A percentile compares a stretch with the other conserved stretches of the same genome.
These are phyloP conservation scores for Petrosia ficiformis DNA, from an alignment of 37 sponge, comb jelly and placozoan species.

Conservation along the genomic window DNA sequence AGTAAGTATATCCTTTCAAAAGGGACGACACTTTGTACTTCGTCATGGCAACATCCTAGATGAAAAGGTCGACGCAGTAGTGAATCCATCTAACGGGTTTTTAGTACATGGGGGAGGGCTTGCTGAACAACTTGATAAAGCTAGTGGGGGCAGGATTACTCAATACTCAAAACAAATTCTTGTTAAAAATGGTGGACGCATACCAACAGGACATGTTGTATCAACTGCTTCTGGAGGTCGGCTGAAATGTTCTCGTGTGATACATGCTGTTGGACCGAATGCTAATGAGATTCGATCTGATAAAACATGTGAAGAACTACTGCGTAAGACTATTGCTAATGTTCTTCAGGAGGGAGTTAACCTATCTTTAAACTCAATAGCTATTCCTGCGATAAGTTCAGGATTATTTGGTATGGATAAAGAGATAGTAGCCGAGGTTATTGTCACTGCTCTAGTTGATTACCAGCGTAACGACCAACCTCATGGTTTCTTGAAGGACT, in stretches of 20 bases:
- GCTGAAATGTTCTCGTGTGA: conserved; percentile 1
- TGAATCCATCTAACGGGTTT: neutral
- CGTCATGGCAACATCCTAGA: neutral
- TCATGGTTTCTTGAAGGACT: neutral
- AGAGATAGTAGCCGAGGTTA: neutral
- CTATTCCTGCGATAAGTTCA: neutral
- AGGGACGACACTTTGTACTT: neutral
- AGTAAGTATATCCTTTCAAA: neutral
- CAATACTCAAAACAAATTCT: neutral
- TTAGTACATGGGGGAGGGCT: neutral
- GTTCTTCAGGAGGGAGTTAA: neutral
- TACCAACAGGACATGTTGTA: too few relatives aligned
- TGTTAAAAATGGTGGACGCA: neutral
- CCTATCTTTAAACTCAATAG: neutral
- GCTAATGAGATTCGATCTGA: neutral
- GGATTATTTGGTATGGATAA: neutral
- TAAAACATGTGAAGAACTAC: neutral
- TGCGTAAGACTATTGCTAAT: neutral
- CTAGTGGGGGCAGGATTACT: neutral
- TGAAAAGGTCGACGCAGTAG: neutral
- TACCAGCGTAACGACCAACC: neutral
- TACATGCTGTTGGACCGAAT: conserved; percentile 7
- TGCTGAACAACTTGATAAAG: neutral
- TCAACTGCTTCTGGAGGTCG: neutral
- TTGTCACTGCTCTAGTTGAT: neutral